These are phyloP conservation scores for Kuschelorhynchus macadamiae DNA, from an alignment of 2,888 invertebrate species.

Conservation along the genomic window DNA sequence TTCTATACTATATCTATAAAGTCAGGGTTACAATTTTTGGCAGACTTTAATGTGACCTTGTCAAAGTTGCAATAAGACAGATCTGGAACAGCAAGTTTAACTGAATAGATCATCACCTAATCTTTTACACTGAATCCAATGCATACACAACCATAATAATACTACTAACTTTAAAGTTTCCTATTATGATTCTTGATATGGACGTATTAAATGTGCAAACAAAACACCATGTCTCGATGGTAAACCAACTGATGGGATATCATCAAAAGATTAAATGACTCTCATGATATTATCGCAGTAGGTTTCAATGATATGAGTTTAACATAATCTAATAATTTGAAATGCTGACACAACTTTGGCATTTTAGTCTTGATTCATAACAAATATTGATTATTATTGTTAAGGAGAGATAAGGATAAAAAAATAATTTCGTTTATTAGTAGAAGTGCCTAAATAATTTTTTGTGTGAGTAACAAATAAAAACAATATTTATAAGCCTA, in stretches of 20 bases:
- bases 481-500: constrained; percentile 11
- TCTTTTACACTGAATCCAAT: constrained; percentile 13
- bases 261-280: constrained; percentile 41
- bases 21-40: constrained; percentile 57
- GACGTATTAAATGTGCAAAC: constrained; percentile 4
- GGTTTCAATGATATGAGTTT: constrained; percentile 48
- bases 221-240: background rate
- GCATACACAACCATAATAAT: constrained; percentile 17
- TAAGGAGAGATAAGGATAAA: too few species aligned
- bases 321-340: constrained; percentile 27
- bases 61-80: constrained; percentile 56
- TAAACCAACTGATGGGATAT: background rate
- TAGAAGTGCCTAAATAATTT: constrained; percentile 17
- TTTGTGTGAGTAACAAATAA: constrained; percentile 14
- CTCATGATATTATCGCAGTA: constrained; percentile 40
- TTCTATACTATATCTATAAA: constrained; percentile 52
- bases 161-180: background rate
- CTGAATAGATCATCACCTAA: constrained; percentile 36
- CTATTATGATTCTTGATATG: constrained; percentile 22
- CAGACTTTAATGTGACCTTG: constrained; percentile 60
- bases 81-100: constrained; percentile 31
- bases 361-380: constrained; percentile 36
- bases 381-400: constrained; percentile 17
- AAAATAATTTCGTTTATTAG: background rate
- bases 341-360: constrained; percentile 41